phyloP scores from a whole-genome alignment of 2,888 invertebrate species.

The Alloscopus bannaensis region DNA sequence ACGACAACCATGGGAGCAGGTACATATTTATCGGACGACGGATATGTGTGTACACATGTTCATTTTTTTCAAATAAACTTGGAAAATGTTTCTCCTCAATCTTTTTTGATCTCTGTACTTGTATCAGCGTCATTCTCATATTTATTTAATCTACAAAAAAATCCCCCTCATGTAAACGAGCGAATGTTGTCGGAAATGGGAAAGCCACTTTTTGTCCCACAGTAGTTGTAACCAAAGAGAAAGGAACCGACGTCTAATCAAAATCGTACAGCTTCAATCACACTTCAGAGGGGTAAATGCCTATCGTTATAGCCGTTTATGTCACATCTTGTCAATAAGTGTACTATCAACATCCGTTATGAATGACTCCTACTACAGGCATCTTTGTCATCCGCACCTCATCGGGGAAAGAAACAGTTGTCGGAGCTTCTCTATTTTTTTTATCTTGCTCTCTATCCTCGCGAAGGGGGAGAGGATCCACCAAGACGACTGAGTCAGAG shows the following conservation, averaged over 20 bases:
- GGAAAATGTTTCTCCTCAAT: not conserved
- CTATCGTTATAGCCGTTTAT: conserved; percentile 56
- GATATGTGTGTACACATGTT: too few relatives aligned
- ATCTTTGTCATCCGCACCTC: conserved; percentile 9
- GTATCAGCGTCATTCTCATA: conserved; percentile 13
- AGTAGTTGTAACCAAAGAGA: too few relatives aligned
- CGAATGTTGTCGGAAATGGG: too few relatives aligned
- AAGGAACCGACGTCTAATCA: conserved; percentile 10
- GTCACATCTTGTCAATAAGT: conserved; percentile 64
- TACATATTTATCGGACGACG: too few relatives aligned
- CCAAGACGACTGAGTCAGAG: conserved; percentile 20
- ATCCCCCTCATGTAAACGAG: too few relatives aligned
- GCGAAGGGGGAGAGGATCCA: conserved; percentile 11
- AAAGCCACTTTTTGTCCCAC: too few relatives aligned
- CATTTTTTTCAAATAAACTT: too few relatives aligned
- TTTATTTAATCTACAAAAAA: conserved; percentile 22
- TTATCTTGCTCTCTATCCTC: too few relatives aligned
- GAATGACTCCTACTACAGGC: not conserved
- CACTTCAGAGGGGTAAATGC: conserved; percentile 57
- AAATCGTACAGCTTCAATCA: conserved; percentile 53
- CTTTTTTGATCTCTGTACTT: conserved; percentile 9
- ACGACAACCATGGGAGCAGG: too few relatives aligned
- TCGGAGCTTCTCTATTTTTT: conserved; percentile 9
- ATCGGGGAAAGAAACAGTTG: conserved; percentile 46
- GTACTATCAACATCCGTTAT: conserved; percentile 46